These are phyloP conservation scores for Perca flavescens DNA, from an alignment of 2,113 vertebrate genomes.

Conservation along the genomic window DNA sequence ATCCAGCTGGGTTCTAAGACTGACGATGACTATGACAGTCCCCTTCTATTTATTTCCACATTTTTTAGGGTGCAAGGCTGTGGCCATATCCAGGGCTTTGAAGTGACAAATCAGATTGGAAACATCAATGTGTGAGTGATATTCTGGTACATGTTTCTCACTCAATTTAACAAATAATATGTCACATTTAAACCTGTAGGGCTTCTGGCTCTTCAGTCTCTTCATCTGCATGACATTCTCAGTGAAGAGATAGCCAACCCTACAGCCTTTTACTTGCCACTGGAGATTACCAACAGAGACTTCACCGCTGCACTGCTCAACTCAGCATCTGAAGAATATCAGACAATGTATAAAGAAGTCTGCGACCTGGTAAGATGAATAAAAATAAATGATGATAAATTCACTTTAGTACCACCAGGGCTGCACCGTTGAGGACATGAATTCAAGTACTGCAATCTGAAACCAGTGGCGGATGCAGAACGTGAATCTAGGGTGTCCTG, in stretches of 20 bases:
- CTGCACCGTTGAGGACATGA: too few species aligned
- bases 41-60: not conserved
- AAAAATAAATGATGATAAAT: not conserved
- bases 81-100: not conserved
- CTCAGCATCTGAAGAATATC: slow-evolving; percentile 15
- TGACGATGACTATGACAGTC: not conserved
- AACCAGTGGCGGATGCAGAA: not conserved
- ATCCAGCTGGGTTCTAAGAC: not conserved
- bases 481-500: too few species aligned
- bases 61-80: not conserved
- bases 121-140: not conserved
- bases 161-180: not conserved
- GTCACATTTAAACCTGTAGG: slow-evolving; percentile 30
- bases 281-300: slow-evolving; percentile 67
- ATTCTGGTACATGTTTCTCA: not conserved
- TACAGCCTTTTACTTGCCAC: not conserved
- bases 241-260: not conserved
- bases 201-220: not conserved
- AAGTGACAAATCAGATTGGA: not conserved
- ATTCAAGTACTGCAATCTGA: not conserved
- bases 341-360: slow-evolving; percentile 47
- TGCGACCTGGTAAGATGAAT: slow-evolving; percentile 48
- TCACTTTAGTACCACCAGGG: not conserved
- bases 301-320: slow-evolving; percentile 43
- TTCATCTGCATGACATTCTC: not conserved